Evolutionary conservation across 2,888 invertebrate species (phyloP).

Genomic region (Andricus curvator): DNA sequence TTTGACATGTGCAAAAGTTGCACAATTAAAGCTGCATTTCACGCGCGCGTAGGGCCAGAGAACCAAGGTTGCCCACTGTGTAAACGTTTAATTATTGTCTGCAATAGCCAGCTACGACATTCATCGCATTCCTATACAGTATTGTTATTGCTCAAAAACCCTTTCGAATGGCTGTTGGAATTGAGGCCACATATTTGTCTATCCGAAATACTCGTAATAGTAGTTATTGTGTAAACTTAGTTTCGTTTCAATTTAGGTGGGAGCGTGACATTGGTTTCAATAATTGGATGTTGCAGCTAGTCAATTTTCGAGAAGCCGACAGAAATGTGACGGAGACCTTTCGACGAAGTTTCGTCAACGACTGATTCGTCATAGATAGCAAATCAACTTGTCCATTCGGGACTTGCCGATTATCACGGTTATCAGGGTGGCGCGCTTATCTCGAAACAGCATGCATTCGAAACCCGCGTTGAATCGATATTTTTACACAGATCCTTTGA

Average conservation of each 20-base stretch:
- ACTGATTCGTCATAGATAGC: conserved; percentile 68
- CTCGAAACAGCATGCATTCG: background rate
- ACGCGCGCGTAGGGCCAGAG: conserved; percentile 8
- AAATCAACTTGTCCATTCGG: conserved; percentile 49
- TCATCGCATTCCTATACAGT: conserved; percentile 35
- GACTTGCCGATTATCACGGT: conserved; percentile 50
- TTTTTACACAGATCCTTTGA: background rate
- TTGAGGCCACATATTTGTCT: conserved; percentile 21
- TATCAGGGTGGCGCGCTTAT: conserved; percentile 43
- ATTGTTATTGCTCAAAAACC: conserved; percentile 29
- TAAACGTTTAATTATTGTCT: conserved; percentile 5
- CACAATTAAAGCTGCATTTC: background rate
- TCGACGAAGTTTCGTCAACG: conserved; percentile 67
- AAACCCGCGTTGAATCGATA: conserved; percentile 45
- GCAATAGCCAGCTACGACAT: conserved; percentile 28
- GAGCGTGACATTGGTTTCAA: conserved; percentile 19
- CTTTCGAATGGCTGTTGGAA: conserved; percentile 22
- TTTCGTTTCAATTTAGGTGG: conserved; percentile 13
- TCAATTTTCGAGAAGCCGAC: conserved; percentile 16
- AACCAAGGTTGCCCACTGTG: conserved; percentile 16
- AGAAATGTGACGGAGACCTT: conserved; percentile 65
- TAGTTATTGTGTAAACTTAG: conserved; percentile 26
- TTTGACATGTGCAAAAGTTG: background rate
- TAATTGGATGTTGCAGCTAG: background rate
- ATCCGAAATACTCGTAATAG: conserved; percentile 1